Evolutionary conservation across 64 coral and sea anemone genomes (phyloP).

Genomic region (Pocillopora verrucosa): DNA sequence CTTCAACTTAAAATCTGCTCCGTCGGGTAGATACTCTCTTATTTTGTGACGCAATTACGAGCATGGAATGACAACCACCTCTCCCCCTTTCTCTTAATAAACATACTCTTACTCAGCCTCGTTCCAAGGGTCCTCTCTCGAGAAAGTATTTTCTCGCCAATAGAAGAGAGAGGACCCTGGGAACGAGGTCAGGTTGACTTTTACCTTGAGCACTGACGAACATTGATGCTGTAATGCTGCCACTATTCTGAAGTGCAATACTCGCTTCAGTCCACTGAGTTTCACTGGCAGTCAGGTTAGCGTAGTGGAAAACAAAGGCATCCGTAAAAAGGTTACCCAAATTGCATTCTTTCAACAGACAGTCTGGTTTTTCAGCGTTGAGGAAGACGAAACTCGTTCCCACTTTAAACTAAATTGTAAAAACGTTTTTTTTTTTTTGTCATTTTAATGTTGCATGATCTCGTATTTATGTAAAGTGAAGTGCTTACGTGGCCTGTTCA

Average conservation of each 20-base stretch:
- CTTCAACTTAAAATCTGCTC: too few relatives aligned
- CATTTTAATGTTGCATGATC: neutral
- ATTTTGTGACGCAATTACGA: too few relatives aligned
- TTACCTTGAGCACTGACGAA: constrained; percentile 51
- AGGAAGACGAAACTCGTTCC: constrained; percentile 71
- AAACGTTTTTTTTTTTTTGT: neutral
- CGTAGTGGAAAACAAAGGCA: constrained; percentile 76
- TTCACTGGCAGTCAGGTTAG: constrained; percentile 53
- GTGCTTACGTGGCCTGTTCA: neutral
- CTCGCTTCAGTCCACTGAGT: constrained; percentile 73
- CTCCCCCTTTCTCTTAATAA: too few relatives aligned
- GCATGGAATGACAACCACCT: too few relatives aligned
- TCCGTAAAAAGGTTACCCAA: constrained; percentile 78
- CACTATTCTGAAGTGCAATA: constrained; percentile 64
- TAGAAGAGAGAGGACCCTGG: neutral
- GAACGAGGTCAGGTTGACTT: neutral
- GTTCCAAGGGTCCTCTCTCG: too few relatives aligned
- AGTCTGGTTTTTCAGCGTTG: constrained; percentile 43
- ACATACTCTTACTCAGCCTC: too few relatives aligned
- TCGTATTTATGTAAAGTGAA: neutral
- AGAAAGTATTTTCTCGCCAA: too few relatives aligned
- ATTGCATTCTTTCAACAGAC: constrained; percentile 69
- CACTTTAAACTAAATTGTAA: constrained; percentile 33
- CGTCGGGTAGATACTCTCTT: too few relatives aligned
- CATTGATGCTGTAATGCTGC: constrained; percentile 73